phyloP scores from a whole-genome alignment of 2,113 vertebrate genomes.

The Tragelaphus buxtoni region DNA sequence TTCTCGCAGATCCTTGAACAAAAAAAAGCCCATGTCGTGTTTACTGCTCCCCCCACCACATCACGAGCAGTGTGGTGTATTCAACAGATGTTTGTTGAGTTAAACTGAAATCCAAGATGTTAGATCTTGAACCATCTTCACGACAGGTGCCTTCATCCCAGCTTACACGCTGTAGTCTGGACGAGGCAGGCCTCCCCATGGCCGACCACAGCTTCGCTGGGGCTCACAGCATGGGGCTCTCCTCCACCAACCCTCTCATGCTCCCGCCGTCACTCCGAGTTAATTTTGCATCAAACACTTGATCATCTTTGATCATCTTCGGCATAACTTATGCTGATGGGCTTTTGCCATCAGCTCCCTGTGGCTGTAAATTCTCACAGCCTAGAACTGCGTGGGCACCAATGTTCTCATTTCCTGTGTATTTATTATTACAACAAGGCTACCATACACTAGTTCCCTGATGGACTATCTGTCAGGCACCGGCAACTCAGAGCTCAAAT shows the following conservation, averaged over 20 bases:
- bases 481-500: not conserved
- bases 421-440: constrained; percentile 11
- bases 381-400: not conserved
- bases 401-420: not conserved
- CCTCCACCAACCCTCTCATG: not conserved
- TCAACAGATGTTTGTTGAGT: not conserved
- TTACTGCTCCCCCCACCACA: not conserved
- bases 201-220: not conserved
- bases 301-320: not conserved
- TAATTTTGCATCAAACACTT: not conserved
- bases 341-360: not conserved
- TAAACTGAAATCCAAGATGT: not conserved
- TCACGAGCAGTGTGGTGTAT: not conserved
- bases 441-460: not conserved
- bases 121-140: not conserved
- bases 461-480: not conserved
- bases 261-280: not conserved
- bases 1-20: not conserved
- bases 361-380: not conserved
- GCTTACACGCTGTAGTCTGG: not conserved
- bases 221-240: not conserved
- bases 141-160: not conserved
- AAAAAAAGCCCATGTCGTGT: not conserved
- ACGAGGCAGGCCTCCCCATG: not conserved
- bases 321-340: not conserved